Base-by-base conservation (phyloP, 1,140 invertebrate species). In the Orchesella cincta region DNA sequence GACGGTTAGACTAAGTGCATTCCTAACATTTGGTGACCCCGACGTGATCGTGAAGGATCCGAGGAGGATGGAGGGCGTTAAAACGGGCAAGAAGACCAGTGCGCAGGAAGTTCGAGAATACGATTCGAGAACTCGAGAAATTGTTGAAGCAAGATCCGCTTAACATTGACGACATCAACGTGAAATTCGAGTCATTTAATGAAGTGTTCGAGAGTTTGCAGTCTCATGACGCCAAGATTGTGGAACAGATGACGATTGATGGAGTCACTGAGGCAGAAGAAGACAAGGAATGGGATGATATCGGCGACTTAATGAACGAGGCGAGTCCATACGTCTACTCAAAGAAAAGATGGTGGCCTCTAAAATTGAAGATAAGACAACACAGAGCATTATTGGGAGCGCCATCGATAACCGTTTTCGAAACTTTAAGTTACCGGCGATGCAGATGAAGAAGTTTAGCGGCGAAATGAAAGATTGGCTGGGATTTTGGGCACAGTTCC, bases 401-500 rank as follows among this genome's bases (percentile, higher is more conserved):
- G 23, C 67, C 8, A 28, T 20, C 31, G 67, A 5, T 36, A 62
- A 34, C 28, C 57, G 54, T 14, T 76, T 76, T 73, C 57, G 54
- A 20, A 46, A 46, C 39, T 46, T 46, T 20, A 46, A 46, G 5
- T n/a, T 81, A 14, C 83, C 83, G 0, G 76, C 67, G 0, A 35
- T 83, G 0, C 79, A 84, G 73, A 51, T 84, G 18, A 57, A 72
- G 23, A 83, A 83, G 51, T 84, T 81, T 51, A 76, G 75, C 36
- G 83, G 83, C 1, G 72, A 80, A 34, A 73, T 84, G 1, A 84
- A 77, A 33, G 80, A 80, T 0, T 85, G 83, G 83, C 46, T 85
- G 1, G 33, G 72, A 0, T 85, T 84, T 77, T 84, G 84, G 84
- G 78, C 71, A 0, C 81, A 83, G 64, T 84, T 84, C 70, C 62